Evolutionary conservation across 2,888 invertebrate species (phyloP).

Genomic region (Erebia epiphron): DNA sequence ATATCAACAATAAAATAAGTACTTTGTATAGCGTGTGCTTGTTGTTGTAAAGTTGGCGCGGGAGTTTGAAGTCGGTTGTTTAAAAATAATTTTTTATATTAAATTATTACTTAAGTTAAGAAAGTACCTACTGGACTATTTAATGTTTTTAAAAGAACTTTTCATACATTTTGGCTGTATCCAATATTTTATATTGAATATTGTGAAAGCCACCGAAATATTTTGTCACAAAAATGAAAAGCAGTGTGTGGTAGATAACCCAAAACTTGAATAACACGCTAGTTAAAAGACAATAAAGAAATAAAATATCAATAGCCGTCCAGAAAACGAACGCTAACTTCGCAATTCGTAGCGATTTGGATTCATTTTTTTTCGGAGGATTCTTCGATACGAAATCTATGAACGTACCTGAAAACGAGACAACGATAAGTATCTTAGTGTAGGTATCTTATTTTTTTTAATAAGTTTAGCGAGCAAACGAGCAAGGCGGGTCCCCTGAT

Average conservation of each 20-base stretch:
- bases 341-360: conserved; percentile 58
- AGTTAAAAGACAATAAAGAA: conserved; percentile 69
- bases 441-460: too few relatives aligned
- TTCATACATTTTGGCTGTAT: conserved; percentile 36
- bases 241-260: conserved; percentile 79
- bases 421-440: neutral
- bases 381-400: conserved; percentile 57
- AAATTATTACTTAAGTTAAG: too few relatives aligned
- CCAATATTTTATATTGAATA: conserved; percentile 78
- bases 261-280: conserved; percentile 77
- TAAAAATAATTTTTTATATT: too few relatives aligned
- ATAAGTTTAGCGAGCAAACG: too few relatives aligned
- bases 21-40: too few relatives aligned
- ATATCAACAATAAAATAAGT: too few relatives aligned
- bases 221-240: conserved; percentile 81
- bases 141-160: conserved; percentile 6
- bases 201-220: conserved; percentile 84
- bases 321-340: conserved; percentile 85
- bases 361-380: conserved; percentile 51
- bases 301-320: conserved; percentile 81
- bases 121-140: too few relatives aligned
- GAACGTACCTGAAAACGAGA: conserved; percentile 62
- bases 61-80: too few relatives aligned
- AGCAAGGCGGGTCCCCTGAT: too few relatives aligned
- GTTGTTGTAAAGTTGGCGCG: too few relatives aligned